Evolutionary conservation across 1,140 invertebrate species (phyloP).

Genomic region (Glossosoma conforme): DNA sequence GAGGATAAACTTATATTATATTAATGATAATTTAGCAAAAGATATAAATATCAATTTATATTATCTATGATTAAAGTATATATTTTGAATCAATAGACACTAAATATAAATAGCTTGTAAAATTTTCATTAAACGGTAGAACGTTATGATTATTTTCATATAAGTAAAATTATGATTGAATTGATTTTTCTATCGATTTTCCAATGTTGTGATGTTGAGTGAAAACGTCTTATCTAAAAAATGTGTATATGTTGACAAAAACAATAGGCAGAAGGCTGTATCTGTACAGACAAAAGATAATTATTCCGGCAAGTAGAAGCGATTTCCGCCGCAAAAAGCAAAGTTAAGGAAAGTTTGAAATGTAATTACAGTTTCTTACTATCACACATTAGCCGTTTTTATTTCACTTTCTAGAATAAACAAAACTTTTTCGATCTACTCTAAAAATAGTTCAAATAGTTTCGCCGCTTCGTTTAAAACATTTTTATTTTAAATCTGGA

Average conservation of each 20-base stretch:
- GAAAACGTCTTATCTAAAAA: neutral
- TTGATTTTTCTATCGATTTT: neutral
- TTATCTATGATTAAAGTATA: too few species aligned
- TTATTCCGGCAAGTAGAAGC: constrained; percentile 21
- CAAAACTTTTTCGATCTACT: neutral
- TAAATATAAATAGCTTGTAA: neutral
- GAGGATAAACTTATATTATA: too few species aligned
- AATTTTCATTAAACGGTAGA: neutral
- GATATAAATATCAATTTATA: too few species aligned
- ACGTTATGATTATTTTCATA: neutral
- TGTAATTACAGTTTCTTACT: constrained; percentile 29
- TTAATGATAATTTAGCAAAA: too few species aligned
- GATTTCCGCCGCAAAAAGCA: constrained; percentile 15
- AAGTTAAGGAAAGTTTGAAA: constrained; percentile 18
- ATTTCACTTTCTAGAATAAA: neutral
- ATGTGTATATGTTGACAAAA: neutral
- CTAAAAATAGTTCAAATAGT: neutral
- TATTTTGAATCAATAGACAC: too few species aligned
- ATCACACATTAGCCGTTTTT: constrained; percentile 24
- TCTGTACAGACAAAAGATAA: constrained; percentile 20
- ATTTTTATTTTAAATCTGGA: too few species aligned
- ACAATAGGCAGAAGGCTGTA: neutral
- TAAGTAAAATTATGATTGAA: neutral
- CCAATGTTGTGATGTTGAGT: neutral
- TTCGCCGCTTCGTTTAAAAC: too few species aligned